Percentiles rank a stretch among this genome's conserved stretches.
phyloP scores from a whole-genome alignment of 2,797 vertebrate genomes.

The Lacerta viridis region DNA sequence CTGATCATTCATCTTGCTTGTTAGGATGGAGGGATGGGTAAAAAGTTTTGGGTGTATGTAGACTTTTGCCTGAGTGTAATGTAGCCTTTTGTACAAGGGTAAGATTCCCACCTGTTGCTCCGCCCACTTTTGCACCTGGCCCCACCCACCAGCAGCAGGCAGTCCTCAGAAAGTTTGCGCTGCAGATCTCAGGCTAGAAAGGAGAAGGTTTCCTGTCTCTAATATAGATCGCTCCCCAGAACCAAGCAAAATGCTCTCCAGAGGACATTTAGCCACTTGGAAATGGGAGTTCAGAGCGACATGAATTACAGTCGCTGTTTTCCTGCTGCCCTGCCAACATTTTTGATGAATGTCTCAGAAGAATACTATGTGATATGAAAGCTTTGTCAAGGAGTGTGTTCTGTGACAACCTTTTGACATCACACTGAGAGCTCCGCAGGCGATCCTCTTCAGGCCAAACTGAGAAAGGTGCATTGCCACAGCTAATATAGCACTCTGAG shows the following conservation, averaged over 20 bases:
- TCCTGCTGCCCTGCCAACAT: slow-evolving; percentile 33
- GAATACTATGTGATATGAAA: slow-evolving; percentile 25
- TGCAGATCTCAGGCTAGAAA: background rate
- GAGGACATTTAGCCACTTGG: background rate
- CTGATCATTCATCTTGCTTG: too few species aligned
- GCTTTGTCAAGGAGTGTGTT: slow-evolving; percentile 41
- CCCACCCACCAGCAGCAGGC: too few species aligned
- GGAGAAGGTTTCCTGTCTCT: background rate
- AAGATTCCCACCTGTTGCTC: too few species aligned
- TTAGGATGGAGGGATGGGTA: too few species aligned
- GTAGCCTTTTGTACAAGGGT: too few species aligned
- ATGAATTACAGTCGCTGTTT: background rate
- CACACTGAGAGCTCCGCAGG: slow-evolving; percentile 25
- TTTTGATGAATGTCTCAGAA: background rate
- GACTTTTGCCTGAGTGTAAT: too few species aligned
- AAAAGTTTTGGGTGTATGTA: too few species aligned
- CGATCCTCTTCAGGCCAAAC: background rate
- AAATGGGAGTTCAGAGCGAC: background rate
- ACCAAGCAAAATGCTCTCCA: background rate
- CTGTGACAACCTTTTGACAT: slow-evolving; percentile 4
- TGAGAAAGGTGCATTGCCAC: background rate
- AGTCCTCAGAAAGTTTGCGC: too few species aligned
- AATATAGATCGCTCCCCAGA: background rate
- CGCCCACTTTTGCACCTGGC: too few species aligned
- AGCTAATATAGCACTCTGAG: background rate